Evolutionary conservation across 2,888 invertebrate genomes (phyloP).

Genomic region (Brenthis daphne): DNA sequence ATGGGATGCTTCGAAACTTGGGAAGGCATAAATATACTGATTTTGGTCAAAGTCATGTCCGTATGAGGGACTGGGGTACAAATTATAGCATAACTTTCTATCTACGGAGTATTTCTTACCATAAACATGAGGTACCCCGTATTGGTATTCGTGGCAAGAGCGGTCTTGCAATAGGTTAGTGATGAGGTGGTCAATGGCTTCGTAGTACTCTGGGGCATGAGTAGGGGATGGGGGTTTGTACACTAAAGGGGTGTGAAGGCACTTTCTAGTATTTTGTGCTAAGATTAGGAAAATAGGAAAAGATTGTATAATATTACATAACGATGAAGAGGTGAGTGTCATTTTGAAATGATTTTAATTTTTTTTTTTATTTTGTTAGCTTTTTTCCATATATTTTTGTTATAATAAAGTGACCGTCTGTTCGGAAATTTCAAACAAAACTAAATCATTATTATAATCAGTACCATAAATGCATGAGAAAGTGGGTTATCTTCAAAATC

Average conservation of each 20-base stretch:
- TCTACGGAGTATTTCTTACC: conserved; percentile 42
- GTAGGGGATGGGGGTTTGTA: conserved; percentile 71
- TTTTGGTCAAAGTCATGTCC: conserved; percentile 25
- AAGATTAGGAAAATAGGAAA: conserved; percentile 71
- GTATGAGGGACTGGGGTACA: conserved; percentile 23
- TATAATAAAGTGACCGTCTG: conserved; percentile 14
- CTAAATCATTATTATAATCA: conserved; percentile 14
- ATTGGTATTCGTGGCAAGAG: conserved; percentile 37
- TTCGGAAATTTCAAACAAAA: conserved; percentile 12
- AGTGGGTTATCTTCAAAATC: conserved; percentile 30
- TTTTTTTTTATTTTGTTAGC: not conserved
- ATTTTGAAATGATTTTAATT: conserved; percentile 44
- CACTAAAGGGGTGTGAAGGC: conserved; percentile 64
- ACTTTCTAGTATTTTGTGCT: conserved; percentile 66
- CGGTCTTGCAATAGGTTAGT: conserved; percentile 53
- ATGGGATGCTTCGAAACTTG: conserved; percentile 27
- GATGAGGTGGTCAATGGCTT: conserved; percentile 66
- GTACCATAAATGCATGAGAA: conserved; percentile 1
- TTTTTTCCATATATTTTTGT: not conserved
- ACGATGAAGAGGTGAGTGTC: conserved; percentile 63
- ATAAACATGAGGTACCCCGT: conserved; percentile 38
- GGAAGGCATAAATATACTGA: conserved; percentile 34
- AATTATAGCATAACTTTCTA: conserved; percentile 36
- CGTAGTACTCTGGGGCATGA: conserved; percentile 70
- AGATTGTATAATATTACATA: conserved; percentile 67